Percentiles rank a stretch among this genome's conserved stretches.
Evolutionary conservation across 2,113 vertebrate species (phyloP).

Genomic region (Peucedramus taeniatus): DNA sequence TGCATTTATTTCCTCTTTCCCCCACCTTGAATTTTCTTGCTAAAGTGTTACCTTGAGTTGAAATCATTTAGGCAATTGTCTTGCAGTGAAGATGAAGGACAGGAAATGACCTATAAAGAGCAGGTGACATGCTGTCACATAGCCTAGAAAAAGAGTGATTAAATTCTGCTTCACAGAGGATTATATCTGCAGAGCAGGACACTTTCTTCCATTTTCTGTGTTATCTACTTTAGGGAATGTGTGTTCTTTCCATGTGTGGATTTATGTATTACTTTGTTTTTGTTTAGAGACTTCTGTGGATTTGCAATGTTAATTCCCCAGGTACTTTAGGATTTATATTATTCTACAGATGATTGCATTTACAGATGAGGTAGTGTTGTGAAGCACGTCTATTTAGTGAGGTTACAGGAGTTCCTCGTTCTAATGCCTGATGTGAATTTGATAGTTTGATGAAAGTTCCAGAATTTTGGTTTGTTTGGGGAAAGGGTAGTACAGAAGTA

Average conservation of each 20-base stretch:
- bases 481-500: background rate
- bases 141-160: conserved; percentile 1
- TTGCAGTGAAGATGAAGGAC: background rate
- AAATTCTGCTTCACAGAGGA: background rate
- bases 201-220: background rate
- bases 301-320: background rate
- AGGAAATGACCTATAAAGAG: conserved; percentile 28
- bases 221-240: background rate
- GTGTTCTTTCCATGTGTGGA: background rate
- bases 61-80: background rate
- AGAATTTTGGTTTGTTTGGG: background rate
- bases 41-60: background rate
- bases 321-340: background rate
- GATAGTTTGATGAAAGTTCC: background rate
- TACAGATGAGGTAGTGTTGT: background rate
- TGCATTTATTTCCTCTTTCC: background rate
- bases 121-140: background rate
- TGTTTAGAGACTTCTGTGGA: background rate
- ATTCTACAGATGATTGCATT: background rate
- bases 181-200: background rate
- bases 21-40: background rate
- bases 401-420: background rate
- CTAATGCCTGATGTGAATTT: background rate
- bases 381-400: background rate
- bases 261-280: background rate